These are phyloP conservation scores for Tympanuchus pallidicinctus DNA, from an alignment of 2,113 vertebrate genomes.

Conservation along the genomic window DNA sequence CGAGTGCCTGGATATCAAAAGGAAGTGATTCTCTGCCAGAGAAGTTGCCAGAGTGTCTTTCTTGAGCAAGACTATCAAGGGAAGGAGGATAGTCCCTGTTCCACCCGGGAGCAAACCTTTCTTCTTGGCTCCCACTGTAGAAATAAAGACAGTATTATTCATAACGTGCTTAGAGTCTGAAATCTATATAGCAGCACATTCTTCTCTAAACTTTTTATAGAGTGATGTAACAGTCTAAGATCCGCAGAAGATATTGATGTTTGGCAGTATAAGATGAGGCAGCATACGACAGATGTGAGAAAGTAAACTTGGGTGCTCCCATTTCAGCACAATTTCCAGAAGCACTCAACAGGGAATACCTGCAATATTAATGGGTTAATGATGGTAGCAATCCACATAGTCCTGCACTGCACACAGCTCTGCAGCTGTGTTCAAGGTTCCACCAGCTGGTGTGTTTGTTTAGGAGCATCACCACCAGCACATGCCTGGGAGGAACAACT, in stretches of 20 bases:
- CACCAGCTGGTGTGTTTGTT: constrained; percentile 35
- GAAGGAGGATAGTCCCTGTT: constrained; percentile 86
- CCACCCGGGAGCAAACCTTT: constrained; percentile 86
- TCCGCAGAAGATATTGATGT: constrained; percentile 82
- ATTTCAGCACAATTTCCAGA: constrained; percentile 81
- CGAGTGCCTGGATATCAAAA: constrained; percentile 85
- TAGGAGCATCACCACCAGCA: constrained; percentile 48
- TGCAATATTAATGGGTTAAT: constrained; percentile 86
- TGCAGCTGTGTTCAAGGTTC: constrained; percentile 62
- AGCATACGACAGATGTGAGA: constrained; percentile 75
- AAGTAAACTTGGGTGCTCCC: constrained; percentile 83
- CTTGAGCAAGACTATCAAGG: constrained; percentile 88
- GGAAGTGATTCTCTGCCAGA: constrained; percentile 88
- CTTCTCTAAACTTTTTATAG: constrained; percentile 83
- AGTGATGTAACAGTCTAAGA: constrained; percentile 85
- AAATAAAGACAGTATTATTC: constrained; percentile 87
- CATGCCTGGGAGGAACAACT: neutral
- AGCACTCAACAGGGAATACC: constrained; percentile 85
- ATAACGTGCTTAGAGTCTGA: constrained; percentile 84
- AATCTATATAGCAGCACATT: constrained; percentile 84
- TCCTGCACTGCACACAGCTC: constrained; percentile 74
- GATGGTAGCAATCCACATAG: constrained; percentile 76
- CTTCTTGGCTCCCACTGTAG: constrained; percentile 87
- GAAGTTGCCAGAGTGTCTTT: constrained; percentile 89
- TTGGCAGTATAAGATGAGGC: constrained; percentile 84